Evolutionary conservation across 2,113 vertebrate genomes (phyloP), one percentile per base, ranked within the genome.

Genomic region (Rhea americana): DNA sequence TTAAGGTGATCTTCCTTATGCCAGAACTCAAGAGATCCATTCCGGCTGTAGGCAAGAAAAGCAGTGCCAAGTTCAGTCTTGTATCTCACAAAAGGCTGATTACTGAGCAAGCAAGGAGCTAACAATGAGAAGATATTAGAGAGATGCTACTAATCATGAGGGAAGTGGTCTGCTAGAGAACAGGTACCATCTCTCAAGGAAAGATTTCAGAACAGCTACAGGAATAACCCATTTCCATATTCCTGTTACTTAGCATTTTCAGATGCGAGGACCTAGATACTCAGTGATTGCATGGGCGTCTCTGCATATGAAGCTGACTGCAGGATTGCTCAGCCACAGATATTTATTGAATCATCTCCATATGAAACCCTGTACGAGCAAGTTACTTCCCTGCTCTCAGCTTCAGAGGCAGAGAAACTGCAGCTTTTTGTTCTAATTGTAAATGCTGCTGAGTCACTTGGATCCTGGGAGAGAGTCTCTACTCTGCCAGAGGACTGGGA

Each of bases 1-100:
- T 65, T 37, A 56, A 53, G 20, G 68, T 20, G 30, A 30, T 22
- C 67, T 15, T 92, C 61, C 66, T 30, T 15, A 39, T 37, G 61
- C 41, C 63, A 76, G 14, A 58, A 11, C 47, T 72, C 21, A 26
- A 3, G 7, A 0, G 2, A 1, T 0, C 15, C 2, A 2, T 2
- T 58, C 72, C 37, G 56, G 50, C 45, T 43, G 35, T 1, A 7
- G 61, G 68, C 3, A 28, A 41, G 43, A 80, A 80, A 68, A 65
- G 32, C 62, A 67, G 71, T 0, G 1, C 16, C 30, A 37, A 39
- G 26, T 35, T 81, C 25, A 59, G 14, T 5, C 62, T 53, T 56
- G 10, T n/a, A 13, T 9, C 58, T 30, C 70, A 45, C 28, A 30
- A 50, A 55, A 35, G 65, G 30, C 9, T 24, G 30, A 30, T 7